Evolutionary conservation across 1,140 invertebrate genomes (phyloP), one percentile per base, ranked within the genome.

Genomic region (Cydia fagiglandana): DNA sequence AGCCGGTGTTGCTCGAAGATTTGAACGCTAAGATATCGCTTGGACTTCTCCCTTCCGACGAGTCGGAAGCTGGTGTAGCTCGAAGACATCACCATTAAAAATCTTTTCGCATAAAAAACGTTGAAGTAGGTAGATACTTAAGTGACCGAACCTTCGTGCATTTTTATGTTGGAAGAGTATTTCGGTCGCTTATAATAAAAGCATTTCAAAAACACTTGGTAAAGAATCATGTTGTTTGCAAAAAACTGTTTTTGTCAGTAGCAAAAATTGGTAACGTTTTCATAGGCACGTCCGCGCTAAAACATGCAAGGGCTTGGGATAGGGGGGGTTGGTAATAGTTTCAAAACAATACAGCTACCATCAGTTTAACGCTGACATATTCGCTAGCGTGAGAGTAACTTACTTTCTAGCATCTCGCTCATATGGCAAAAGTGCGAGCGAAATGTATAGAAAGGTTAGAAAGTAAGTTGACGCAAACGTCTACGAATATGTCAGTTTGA

Each of bases 231-330:
- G 34, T 10, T 70, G n/a, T 70, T 70, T 70, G 38, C 4, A 41
- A 45, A 45, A 41, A 17, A 38, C 34, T 70, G 38, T 38, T 70
- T 38, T 70, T 70, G 66, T 41, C 34, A 41, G 15, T 6, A 68
- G 17, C 34, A 20, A 34, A 61, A 61, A 24, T 61, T 61, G 20
- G 9, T 20, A 70, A 70, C 28, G 7, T 41, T 70, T 70, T 70
- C 17, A 70, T 38, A 70, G 34, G n/a, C 66, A 70, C 66, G 66
- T 38, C 38, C 38, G n/a, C 30, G 17, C 38, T 70, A 53, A n/a
- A 7, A n/a, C 1, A n/a, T 3, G n/a, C 6, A 2, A 24, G 6
- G 9, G 17, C 12, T n/a, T n/a, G 56, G 20, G 9, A 20, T 2
- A 61, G 17, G 10, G 17, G 7, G 7, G 20, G 17, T 20, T 20